Base-by-base conservation (phyloP, 2,888 invertebrate species). In the Mylabris sibirica region DNA sequence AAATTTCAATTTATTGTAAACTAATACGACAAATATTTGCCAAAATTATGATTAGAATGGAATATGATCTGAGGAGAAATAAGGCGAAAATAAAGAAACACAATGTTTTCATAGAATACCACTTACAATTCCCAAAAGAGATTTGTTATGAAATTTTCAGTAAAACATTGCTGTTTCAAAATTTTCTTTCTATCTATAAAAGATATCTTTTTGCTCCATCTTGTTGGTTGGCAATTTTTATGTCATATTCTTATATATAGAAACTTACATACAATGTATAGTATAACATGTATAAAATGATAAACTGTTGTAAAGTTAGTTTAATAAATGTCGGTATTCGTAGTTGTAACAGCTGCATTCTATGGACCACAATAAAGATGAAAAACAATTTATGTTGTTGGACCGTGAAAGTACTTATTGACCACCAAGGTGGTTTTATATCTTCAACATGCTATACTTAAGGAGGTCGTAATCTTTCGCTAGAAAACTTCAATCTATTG, bases 341-440 rank as follows among this genome's bases (percentile, higher is more conserved):
- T 66, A 66, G 30, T 30, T 11, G 76, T 67, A 75, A 70, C 76
- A 74, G 74, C 73, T 76, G 76, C 66, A 72, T 59, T 64, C 65
- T 72, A 76, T 76, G 69, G 74, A 65, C 64, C 69, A 69, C 74
- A 75, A 76, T 76, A 72, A 75, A 72, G 68, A 72, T 72, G 72
- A 75, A 75, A 75, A 65, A 65, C 67, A 71, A 72, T 74, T 76
- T 74, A 71, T 75, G 70, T 71, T 59, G 64, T 59, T 26, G 41
- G 62, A 30, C 62, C 59, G 49, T 57, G 53, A 60, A 65, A 65
- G 63, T 65, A 65, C 65, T 30, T 60, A 61, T 63, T 63, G 62
- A 65, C 49, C 60, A 65, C 49, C 53, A 65, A 65, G 9, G 49
- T 49, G 49, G 49, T 49, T 49, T 20, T 49, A 22, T 49, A 49